Base-by-base conservation (phyloP, 1,140 invertebrate species). In the Leguminivora glycinivorella region DNA sequence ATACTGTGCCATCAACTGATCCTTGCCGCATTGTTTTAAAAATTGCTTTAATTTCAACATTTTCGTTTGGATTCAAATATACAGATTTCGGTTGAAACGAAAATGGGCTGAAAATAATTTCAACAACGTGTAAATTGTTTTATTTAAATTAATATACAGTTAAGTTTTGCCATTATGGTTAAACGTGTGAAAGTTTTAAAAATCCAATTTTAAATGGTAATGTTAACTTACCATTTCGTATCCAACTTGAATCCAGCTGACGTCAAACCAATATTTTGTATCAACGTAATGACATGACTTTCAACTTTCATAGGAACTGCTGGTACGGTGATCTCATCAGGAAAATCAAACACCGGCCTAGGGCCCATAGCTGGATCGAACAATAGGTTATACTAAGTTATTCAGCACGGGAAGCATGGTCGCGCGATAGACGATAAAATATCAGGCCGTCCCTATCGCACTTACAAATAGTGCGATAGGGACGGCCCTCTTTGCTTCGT, bases 11-110 rank as follows among this genome's bases (percentile, higher is more conserved):
- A 66, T 77, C 58, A 2, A 68, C 74, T 52, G 81, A 73, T 34
- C 83, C 87, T 31, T 87, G 74, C 68, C 84, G 79, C 87, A 90
- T 88, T 25, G 84, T 88, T 80, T 88, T 87, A 69, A 89, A 83
- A 14, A 60, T 75, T 60, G 89, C 72, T 75, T 75, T 81, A 10
- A 90, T 72, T 34, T 87, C 79, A 66, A 89, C 72, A 70, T 83
- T 84, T 66, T 88, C 74, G 52, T 78, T 74, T 2, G 83, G 80
- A 69, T 78, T 79, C 56, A 90, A 77, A 70, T 78, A 87, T 1
- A 75, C 79, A 22, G 84, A 87, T 73, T 87, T 85, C 9, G 88
- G 88, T 67, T 84, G 74, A 5, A 84, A 79, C 25, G 82, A 77
- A 76, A 89, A 90, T 3, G 88, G 87, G 56, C 88, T 90, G 72